A percentile compares a stretch with the other conserved stretches of the same genome.
Conservation (phyloP, 2,888 invertebrate species). For the Axea sp. region DNA sequence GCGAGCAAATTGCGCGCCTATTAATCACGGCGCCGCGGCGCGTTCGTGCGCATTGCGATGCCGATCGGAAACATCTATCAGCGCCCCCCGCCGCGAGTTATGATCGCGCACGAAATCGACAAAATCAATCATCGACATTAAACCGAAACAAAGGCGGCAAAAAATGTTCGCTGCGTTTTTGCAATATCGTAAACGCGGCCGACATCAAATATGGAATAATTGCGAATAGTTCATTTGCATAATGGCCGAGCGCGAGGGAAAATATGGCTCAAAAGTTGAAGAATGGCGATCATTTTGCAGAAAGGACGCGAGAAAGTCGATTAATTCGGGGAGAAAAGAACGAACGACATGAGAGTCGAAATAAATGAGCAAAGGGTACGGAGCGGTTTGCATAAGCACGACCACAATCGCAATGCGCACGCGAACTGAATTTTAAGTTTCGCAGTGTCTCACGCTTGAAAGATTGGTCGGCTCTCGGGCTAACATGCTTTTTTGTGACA, state of each 20-base stretch:
- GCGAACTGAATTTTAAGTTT: conserved; percentile 75
- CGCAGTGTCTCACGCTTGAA: conserved; percentile 67
- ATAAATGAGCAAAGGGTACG: conserved; percentile 68
- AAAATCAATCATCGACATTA: conserved; percentile 51
- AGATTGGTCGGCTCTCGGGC: conserved; percentile 31
- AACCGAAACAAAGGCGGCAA: neutral
- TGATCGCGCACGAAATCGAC: conserved; percentile 45
- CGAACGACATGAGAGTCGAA: conserved; percentile 28
- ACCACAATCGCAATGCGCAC: conserved; percentile 66
- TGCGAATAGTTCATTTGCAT: conserved; percentile 45
- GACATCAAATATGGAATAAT: conserved; percentile 42
- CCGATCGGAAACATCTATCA: conserved; percentile 35
- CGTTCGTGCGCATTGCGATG: conserved; percentile 2
- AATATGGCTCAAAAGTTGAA: conserved; percentile 27
- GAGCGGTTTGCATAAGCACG: conserved; percentile 73
- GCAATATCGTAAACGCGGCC: conserved; percentile 14
- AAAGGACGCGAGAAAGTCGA: conserved; percentile 53
- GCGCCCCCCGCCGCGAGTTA: conserved; percentile 50
- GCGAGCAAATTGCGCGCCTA: conserved; percentile 40
- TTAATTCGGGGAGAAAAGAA: conserved; percentile 46
- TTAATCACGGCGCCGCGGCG: conserved; percentile 50
- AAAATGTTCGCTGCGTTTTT: conserved; percentile 21
- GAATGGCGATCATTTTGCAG: conserved; percentile 34
- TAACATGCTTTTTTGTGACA: conserved; percentile 33
- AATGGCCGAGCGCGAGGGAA: conserved; percentile 23